phyloP scores from a whole-genome alignment of 2,888 invertebrate species.

The Venusia cambrica region DNA sequence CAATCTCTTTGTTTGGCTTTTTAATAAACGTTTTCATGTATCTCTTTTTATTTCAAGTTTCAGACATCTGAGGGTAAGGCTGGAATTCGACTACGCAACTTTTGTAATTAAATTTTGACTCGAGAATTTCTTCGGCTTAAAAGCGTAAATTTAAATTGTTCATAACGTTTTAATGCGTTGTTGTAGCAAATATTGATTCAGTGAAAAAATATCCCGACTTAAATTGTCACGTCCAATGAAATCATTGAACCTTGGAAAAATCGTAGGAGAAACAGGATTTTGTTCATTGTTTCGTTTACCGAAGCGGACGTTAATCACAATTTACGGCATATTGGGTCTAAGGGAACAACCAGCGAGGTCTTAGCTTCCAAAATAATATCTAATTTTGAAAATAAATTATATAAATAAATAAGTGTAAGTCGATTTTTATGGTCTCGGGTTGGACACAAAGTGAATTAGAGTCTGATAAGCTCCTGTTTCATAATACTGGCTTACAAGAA shows the following conservation, averaged over 20 bases:
- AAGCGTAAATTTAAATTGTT: too few species aligned
- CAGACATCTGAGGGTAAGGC: too few species aligned
- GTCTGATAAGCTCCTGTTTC: constrained; percentile 50
- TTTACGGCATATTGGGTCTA: constrained; percentile 61
- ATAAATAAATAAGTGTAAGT: constrained; percentile 62
- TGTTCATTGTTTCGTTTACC: constrained; percentile 24
- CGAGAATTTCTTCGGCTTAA: too few species aligned
- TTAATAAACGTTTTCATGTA: not conserved
- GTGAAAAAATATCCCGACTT: too few species aligned
- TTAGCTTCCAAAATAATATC: constrained; percentile 44
- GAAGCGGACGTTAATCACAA: constrained; percentile 56
- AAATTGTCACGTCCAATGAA: too few species aligned
- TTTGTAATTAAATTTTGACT: constrained; percentile 5
- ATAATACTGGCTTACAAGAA: constrained; percentile 31
- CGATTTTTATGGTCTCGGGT: constrained; percentile 56
- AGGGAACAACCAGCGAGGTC: constrained; percentile 49
- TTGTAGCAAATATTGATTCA: too few species aligned
- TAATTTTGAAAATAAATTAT: constrained; percentile 62
- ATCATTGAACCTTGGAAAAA: not conserved
- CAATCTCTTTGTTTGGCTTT: constrained; percentile 11
- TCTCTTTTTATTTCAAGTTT: not conserved
- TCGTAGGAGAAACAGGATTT: constrained; percentile 36
- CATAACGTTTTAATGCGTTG: too few species aligned
- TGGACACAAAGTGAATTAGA: constrained; percentile 53
- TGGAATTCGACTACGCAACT: not conserved